Percentiles rank a stretch among this genome's conserved stretches.
Evolutionary conservation across 2,888 invertebrate species (phyloP).

Genomic region (Palloptera scutellata): DNA sequence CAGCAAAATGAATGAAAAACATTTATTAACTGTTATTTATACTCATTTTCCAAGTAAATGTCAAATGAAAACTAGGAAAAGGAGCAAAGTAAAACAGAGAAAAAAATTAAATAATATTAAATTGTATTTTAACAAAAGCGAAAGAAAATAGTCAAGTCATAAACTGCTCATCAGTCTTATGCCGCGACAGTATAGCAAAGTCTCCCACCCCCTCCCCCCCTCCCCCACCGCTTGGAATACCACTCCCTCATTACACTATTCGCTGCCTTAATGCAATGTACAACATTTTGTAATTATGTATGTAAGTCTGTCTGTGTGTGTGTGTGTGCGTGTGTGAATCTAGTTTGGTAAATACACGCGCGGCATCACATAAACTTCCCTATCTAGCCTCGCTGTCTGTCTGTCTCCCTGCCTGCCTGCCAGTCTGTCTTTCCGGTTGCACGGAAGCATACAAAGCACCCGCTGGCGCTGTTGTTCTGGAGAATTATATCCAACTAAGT

Average conservation of each 20-base stretch:
- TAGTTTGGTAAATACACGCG: neutral
- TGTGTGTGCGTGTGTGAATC: neutral
- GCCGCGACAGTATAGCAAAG: constrained; percentile 24
- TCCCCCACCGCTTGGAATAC: neutral
- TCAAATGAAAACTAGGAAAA: constrained; percentile 11
- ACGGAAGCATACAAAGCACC: constrained; percentile 21
- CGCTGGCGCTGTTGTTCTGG: constrained; percentile 17
- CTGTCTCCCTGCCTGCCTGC: constrained; percentile 10
- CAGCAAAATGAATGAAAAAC: neutral
- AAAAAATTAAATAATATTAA: constrained; percentile 29
- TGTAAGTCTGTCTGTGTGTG: neutral
- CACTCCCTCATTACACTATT: neutral
- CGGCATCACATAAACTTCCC: too few relatives aligned
- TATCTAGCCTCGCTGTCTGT: neutral
- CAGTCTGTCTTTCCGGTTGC: constrained; percentile 21
- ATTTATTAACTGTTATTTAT: constrained; percentile 28
- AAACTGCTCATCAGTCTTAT: constrained; percentile 60
- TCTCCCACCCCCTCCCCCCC: neutral
- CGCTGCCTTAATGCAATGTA: too few relatives aligned
- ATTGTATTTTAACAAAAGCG: constrained; percentile 32
- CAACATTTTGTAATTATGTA: neutral
- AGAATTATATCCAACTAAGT: too few relatives aligned
- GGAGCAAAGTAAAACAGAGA: neutral
- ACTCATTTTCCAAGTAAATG: constrained; percentile 16
- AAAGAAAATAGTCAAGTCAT: constrained; percentile 60